Evolutionary conservation across 1,140 invertebrate species (phyloP).

Genomic region (Dysdera silvatica): DNA sequence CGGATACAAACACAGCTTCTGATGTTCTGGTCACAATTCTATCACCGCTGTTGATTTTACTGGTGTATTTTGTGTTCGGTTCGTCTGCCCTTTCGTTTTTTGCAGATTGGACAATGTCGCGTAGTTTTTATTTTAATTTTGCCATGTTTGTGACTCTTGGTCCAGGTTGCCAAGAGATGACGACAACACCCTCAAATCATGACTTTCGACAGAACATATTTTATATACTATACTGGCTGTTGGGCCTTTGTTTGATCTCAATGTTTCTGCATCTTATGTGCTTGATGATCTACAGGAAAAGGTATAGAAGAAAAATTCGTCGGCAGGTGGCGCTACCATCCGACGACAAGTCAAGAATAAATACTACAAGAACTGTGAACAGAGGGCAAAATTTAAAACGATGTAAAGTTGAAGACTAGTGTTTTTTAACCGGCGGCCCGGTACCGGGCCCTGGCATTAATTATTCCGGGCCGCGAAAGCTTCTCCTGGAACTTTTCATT

Average conservation of each 20-base stretch:
- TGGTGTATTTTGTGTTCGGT: conserved; percentile 16
- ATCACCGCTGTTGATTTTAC: too few species aligned
- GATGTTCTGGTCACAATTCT: conserved; percentile 4
- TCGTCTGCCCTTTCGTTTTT: neutral
- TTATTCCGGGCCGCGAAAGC: too few species aligned
- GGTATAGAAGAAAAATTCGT: too few species aligned
- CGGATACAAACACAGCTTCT: neutral
- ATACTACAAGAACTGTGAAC: too few species aligned
- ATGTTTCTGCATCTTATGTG: conserved; percentile 15
- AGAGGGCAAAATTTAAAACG: too few species aligned
- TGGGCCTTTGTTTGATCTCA: conserved; percentile 10
- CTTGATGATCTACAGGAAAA: too few species aligned
- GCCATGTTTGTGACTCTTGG: conserved; percentile 5
- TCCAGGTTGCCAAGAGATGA: neutral
- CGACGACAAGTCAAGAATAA: too few species aligned
- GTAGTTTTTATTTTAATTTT: conserved; percentile 18
- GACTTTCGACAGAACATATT: neutral
- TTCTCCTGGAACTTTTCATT: too few species aligned
- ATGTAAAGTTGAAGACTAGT: too few species aligned
- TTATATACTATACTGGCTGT: neutral
- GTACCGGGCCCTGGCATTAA: too few species aligned
- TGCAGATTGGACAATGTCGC: neutral
- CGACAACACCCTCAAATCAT: neutral
- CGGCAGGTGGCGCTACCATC: too few species aligned
- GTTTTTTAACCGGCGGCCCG: too few species aligned